phyloP scores from a whole-genome alignment of 2,113 vertebrate species.

The Podocnemis expansa region DNA sequence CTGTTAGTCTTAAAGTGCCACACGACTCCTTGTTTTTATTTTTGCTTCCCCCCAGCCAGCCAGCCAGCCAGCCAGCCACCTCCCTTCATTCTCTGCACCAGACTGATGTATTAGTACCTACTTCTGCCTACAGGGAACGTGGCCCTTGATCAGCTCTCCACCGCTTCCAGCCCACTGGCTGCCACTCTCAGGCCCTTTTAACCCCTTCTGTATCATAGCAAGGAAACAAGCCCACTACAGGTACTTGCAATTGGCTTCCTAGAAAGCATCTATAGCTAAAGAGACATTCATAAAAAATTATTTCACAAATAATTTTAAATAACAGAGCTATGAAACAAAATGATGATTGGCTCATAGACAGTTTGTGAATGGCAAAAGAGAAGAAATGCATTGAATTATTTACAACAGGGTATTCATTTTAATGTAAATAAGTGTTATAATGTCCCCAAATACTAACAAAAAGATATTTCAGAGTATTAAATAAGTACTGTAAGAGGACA shows the following conservation, averaged over 20 bases:
- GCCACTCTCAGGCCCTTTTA: too few species aligned
- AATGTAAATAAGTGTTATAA: slow-evolving; percentile 5
- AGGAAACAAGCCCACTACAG: too few species aligned
- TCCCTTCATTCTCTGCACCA: too few species aligned
- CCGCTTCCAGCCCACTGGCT: too few species aligned
- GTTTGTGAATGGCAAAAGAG: background rate
- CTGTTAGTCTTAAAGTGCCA: too few species aligned
- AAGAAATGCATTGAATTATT: slow-evolving; percentile 11
- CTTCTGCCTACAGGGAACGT: too few species aligned
- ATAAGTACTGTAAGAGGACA: background rate
- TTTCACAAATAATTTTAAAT: background rate
- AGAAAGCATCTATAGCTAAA: slow-evolving; percentile 10
- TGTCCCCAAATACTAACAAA: background rate
- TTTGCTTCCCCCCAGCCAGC: too few species aligned
- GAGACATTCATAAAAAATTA: background rate
- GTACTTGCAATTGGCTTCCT: background rate
- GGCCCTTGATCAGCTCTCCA: too few species aligned
- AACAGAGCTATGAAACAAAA: background rate
- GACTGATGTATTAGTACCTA: too few species aligned
- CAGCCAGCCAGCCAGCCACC: too few species aligned
- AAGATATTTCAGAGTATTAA: background rate
- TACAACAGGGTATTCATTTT: background rate
- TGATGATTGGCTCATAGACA: background rate
- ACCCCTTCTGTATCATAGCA: too few species aligned
- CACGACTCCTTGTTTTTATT: too few species aligned